These are phyloP conservation scores for Patella ulyssiponensis DNA, from an alignment of 2,888 invertebrate genomes.

Conservation along the genomic window DNA sequence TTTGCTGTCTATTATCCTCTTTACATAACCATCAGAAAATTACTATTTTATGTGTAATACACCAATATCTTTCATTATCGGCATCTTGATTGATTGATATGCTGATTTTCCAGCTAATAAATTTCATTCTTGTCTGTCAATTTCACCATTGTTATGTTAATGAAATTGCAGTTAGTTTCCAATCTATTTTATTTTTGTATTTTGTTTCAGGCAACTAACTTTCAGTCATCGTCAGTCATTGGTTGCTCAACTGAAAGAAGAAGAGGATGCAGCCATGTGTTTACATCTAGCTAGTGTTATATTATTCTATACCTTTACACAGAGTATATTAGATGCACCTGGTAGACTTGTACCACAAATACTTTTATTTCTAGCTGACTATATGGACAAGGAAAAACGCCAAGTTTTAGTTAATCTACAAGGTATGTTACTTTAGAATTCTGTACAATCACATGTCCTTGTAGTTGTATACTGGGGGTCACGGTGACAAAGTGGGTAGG, in stretches of 20 bases:
- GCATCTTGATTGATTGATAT: no score
- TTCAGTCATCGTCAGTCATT: constrained; percentile 86
- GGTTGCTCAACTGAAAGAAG: constrained; percentile 81
- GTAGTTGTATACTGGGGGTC: neutral
- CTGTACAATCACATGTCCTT: neutral
- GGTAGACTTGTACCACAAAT: constrained; percentile 92
- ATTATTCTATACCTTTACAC: constrained; percentile 85
- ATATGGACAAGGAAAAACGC: constrained; percentile 80
- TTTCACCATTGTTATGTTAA: no score
- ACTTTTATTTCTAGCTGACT: constrained; percentile 81
- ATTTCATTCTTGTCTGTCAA: no score
- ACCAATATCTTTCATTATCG: no score
- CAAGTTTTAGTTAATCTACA: constrained; percentile 81
- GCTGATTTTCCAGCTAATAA: no score
- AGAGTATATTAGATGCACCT: constrained; percentile 90
- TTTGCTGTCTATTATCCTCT: no score
- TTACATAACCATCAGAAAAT: no score
- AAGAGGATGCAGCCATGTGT: constrained; percentile 66
- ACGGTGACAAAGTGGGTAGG: no score
- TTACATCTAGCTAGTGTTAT: constrained; percentile 73
- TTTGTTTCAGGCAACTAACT: constrained; percentile 78
- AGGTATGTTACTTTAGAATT: constrained; percentile 76
- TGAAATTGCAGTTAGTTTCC: no score
- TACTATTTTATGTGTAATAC: no score
- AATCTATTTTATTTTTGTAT: no score